A percentile compares a stretch with the other conserved stretches of the same genome.
Conservation (phyloP, 2,888 invertebrate species). For the Leptarthrus brevirostris region DNA sequence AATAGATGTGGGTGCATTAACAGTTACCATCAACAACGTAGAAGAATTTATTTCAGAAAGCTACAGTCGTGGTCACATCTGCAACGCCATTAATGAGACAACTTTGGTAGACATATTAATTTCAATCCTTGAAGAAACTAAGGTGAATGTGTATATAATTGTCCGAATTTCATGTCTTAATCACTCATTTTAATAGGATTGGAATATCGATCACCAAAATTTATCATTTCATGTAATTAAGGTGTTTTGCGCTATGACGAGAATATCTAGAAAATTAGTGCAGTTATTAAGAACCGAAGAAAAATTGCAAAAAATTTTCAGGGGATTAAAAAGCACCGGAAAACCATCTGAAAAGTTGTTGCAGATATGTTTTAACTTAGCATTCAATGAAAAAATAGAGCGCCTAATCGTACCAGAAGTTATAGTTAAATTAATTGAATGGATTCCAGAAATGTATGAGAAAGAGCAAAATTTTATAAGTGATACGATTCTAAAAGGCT, state of each 20-base stretch:
- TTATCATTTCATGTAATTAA: slow-evolving; percentile 62
- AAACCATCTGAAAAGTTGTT: slow-evolving; percentile 67
- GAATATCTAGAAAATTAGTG: slow-evolving; percentile 58
- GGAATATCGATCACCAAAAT: slow-evolving; percentile 61
- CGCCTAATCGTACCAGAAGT: slow-evolving; percentile 67
- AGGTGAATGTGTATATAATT: slow-evolving; percentile 59
- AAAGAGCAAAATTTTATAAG: slow-evolving; percentile 66
- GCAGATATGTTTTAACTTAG: slow-evolving; percentile 68
- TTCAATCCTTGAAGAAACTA: slow-evolving; percentile 63
- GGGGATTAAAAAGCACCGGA: slow-evolving; percentile 65
- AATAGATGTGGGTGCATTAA: slow-evolving; percentile 64
- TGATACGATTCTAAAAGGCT: slow-evolving; percentile 65
- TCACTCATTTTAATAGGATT: slow-evolving; percentile 56
- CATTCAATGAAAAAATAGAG: slow-evolving; percentile 63
- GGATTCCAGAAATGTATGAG: slow-evolving; percentile 68
- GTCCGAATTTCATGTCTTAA: no score
- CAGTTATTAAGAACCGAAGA: slow-evolving; percentile 59
- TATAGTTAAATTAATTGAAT: slow-evolving; percentile 68
- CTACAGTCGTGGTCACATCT: slow-evolving; percentile 59
- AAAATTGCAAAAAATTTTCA: slow-evolving; percentile 62
- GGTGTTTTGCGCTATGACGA: slow-evolving; percentile 60
- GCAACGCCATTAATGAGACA: slow-evolving; percentile 65
- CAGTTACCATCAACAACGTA: slow-evolving; percentile 63
- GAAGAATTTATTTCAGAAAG: slow-evolving; percentile 61
- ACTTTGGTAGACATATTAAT: slow-evolving; percentile 66